A percentile compares a stretch with the other conserved stretches of the same genome.
phyloP scores from a whole-genome alignment of 1,140 invertebrate species.

The Seison nebaliae region DNA sequence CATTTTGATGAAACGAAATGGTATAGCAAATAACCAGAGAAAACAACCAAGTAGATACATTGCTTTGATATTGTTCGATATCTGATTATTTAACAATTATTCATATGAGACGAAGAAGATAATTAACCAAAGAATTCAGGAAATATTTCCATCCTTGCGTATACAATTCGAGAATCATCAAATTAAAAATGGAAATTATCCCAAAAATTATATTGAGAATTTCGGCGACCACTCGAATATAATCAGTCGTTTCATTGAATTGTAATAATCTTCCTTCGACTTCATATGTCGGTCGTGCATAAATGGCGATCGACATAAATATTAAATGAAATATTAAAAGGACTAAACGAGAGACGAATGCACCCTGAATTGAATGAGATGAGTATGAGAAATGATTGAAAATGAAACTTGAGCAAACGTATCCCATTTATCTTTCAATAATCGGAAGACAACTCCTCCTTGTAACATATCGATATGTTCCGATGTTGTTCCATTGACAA shows the following conservation, averaged over 20 bases:
- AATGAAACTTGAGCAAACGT: constrained; percentile 59
- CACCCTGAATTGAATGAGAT: constrained; percentile 35
- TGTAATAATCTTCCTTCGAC: constrained; percentile 32
- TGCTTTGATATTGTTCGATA: constrained; percentile 35
- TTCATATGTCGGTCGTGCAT: constrained; percentile 42
- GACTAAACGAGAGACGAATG: constrained; percentile 63
- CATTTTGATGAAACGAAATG: constrained; percentile 42
- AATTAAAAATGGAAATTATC: constrained; percentile 17
- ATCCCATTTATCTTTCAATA: constrained; percentile 97
- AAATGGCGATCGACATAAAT: constrained; percentile 59
- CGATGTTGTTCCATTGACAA: constrained; percentile 69
- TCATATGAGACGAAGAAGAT: no score
- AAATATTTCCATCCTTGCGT: constrained; percentile 68
- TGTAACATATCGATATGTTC: constrained; percentile 95
- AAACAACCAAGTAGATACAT: constrained; percentile 73
- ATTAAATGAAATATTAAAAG: constrained; percentile 50
- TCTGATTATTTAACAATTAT: constrained; percentile 1
- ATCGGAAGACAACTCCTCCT: constrained; percentile 75
- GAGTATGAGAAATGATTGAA: background rate
- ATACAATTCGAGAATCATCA: constrained; percentile 68
- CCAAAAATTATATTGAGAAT: constrained; percentile 13
- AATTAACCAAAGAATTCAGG: constrained; percentile 57
- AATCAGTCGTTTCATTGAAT: constrained; percentile 14
- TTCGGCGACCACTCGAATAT: constrained; percentile 17
- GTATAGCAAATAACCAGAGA: constrained; percentile 65